Percentiles rank a stretch among this genome's conserved stretches.
Evolutionary conservation across 2,113 vertebrate genomes (phyloP).

Genomic region (Manacus vitellinus): DNA sequence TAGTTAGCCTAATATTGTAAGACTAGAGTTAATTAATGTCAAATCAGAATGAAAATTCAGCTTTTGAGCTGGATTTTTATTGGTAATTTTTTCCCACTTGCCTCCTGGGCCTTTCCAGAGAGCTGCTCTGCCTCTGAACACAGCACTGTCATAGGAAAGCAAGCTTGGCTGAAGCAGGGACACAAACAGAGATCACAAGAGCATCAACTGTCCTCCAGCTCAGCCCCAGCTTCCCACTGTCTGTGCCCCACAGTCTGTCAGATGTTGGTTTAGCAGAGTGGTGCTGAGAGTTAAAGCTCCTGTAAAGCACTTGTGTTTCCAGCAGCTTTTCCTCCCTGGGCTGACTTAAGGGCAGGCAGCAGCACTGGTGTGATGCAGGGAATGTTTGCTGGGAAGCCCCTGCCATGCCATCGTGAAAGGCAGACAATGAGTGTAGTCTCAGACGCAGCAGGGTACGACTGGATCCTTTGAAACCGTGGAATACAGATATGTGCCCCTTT

Average conservation of each 20-base stretch:
- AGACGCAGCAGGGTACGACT: neutral
- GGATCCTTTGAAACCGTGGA: neutral
- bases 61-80: neutral
- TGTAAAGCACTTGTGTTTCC: neutral
- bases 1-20: neutral
- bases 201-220: neutral
- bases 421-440: neutral
- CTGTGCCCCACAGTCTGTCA: neutral
- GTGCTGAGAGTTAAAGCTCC: neutral
- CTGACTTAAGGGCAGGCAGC: neutral
- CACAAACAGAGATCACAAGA: neutral
- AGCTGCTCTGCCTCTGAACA: neutral
- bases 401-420: neutral
- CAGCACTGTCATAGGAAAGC: neutral
- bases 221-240: neutral
- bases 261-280: neutral
- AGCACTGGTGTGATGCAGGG: neutral
- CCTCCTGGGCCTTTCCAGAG: neutral
- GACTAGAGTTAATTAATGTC: neutral
- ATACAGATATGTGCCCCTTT: neutral
- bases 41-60: neutral
- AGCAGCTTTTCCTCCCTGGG: neutral
- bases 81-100: neutral
- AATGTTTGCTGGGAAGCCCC: conserved; percentile 3
- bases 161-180: neutral